Evolutionary conservation across 2,113 vertebrate species (phyloP).

Genomic region (Chionomys nivalis): DNA sequence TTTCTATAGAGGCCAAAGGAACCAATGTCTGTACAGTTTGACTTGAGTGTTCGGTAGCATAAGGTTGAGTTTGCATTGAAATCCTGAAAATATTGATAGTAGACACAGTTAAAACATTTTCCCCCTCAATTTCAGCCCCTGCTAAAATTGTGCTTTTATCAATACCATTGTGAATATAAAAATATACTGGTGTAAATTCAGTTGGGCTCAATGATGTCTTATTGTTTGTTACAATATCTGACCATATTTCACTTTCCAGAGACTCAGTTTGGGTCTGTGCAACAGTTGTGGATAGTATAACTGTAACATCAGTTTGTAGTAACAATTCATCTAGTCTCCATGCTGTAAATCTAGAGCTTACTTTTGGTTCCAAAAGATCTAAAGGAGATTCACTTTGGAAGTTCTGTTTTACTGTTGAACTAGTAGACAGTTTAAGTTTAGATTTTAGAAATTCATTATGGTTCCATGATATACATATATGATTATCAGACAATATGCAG

Average conservation of each 20-base stretch:
- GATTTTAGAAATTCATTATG: background rate
- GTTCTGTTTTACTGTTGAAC: background rate
- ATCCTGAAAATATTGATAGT: background rate
- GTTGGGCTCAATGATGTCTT: background rate
- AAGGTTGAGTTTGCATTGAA: background rate
- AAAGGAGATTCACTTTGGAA: background rate
- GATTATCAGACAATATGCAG: background rate
- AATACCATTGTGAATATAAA: background rate
- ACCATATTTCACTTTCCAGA: background rate
- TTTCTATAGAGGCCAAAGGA: background rate
- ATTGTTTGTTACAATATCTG: background rate
- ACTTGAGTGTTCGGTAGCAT: background rate
- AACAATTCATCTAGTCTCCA: background rate
- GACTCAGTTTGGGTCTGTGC: accelerated
- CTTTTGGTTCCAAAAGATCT: background rate
- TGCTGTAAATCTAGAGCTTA: too few relatives aligned
- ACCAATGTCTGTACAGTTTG: background rate
- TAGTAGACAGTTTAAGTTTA: background rate
- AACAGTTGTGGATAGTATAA: background rate
- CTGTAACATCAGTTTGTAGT: background rate
- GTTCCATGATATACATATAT: background rate
- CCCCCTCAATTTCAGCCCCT: background rate
- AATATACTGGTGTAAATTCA: background rate
- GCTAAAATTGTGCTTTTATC: background rate
- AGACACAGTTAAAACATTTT: background rate